Base-by-base conservation (phyloP, 2,888 invertebrate species). In the Nasonovia ribisnigri region DNA sequence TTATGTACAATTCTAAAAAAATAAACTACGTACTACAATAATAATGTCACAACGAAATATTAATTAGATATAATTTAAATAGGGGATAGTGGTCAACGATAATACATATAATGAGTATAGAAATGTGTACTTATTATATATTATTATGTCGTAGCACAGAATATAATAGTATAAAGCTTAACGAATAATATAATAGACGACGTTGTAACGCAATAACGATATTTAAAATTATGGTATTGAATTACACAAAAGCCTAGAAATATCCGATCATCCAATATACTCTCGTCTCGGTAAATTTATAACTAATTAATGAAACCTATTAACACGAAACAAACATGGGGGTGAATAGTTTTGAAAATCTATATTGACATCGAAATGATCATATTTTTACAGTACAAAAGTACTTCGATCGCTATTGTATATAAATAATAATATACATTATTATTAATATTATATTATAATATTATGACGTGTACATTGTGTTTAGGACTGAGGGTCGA, bases 1-100 rank as follows among this genome's bases (percentile, higher is more conserved):
- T 88, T 88, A 88, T 90, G 90, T 90, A 90, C 90, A 90, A 24
- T 90, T 67, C n/a, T 67, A 36, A 90, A 90, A 48, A 43, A 89
- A 36, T 43, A 46, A 90, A 46, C 67, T 77, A 90, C 6, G 24
- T 36, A 90, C 90, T 90, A 90, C 48, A 90, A 90, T 48, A 48
- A 77, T 90, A 67, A 90, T 90, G 90, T 90, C 48, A 77, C 48
- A 48, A 48, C 77, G 67, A 26, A 90, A 90, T 77, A 90, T 67
- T 90, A 60, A 90, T 90, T 43, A 46, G 43, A 90, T 29, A 60
- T 48, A 67, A 67, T 90, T 90, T 60, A 89, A 48, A 36, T 77
- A 77, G 77, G 20, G 77, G 77, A 77, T 5, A 20, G 36, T 36
- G 77, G 77, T 20, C 36, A 20, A 77, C 36, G 6, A 8, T 6